Evolutionary conservation across 2,888 invertebrate species (phyloP), one percentile per base, ranked within the genome.

Genomic region (Melanostoma mellinum): DNA sequence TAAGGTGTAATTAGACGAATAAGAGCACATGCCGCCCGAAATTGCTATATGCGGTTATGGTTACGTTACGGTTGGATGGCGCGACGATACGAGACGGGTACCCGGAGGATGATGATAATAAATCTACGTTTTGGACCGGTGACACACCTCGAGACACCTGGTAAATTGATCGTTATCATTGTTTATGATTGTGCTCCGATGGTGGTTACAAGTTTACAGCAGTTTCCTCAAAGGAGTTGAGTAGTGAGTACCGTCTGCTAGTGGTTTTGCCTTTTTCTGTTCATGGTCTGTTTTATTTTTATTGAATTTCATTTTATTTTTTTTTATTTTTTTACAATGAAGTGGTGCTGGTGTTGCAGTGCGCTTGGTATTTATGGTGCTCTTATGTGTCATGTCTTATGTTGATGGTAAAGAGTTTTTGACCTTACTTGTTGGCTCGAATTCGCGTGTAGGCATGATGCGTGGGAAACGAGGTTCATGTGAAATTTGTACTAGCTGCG

Each of bases 141-240:
- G 73, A 82, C 78, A 82, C 82, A 73, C 77, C 82, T 78, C 63
- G 63, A 75, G 69, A 77, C 78, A 82, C 78, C 78, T 78, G 68
- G 82, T 73, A 65, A 63, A 78, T 48, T 78, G 82, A 82, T 82
- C 56, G 73, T 74, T 82, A 82, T 82, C 78, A 69, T 82, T 52
- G 78, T 82, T 82, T 82, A 82, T 74, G 82, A 73, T 77, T 46
- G 60, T 52, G 52, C 33, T 46, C 33, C 55, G 67, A 42, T 53
- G 32, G 56, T 53, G 68, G 50, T 63, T 50, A 63, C 63, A 63
- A 63, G 48, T 30, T 63, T 63, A 44, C 73, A 79, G 69, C 30
- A 46, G 69, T 72, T 77, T 72, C 68, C 72, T 68, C 44, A 50
- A 77, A 58, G 61, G 53, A 68, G 48, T 55, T 56, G 44, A 20